Evolutionary conservation across 2,888 invertebrate genomes (phyloP).

Genomic region (Seira ritae): DNA sequence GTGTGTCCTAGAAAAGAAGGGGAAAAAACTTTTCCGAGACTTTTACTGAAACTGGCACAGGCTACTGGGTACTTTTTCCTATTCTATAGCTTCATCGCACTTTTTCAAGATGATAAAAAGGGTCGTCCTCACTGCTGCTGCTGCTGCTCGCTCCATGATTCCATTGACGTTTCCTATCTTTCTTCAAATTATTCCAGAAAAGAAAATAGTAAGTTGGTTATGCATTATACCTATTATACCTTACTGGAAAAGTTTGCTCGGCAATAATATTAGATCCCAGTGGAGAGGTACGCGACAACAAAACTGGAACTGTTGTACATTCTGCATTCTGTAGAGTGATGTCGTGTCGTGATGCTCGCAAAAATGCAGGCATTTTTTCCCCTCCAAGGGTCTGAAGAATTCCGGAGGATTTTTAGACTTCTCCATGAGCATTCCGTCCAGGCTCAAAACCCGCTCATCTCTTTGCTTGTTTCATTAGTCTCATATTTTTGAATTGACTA

Average conservation of each 20-base stretch:
- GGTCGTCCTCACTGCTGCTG: neutral
- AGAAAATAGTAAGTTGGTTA: neutral
- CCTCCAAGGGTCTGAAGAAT: neutral
- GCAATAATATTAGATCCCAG: neutral
- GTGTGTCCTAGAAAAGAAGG: neutral
- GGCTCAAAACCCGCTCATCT: too few species aligned
- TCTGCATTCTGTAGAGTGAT: neutral
- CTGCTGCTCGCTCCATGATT: neutral
- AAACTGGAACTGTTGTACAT: neutral
- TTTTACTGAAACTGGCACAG: too few species aligned
- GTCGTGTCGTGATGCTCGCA: neutral
- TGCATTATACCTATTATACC: neutral
- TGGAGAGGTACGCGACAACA: neutral
- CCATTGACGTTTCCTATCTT: conserved; percentile 1
- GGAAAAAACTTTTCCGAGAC: conserved; percentile 14
- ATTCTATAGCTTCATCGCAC: neutral
- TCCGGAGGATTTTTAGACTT: too few species aligned
- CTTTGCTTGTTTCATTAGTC: too few species aligned
- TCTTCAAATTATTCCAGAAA: neutral
- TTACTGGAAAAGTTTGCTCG: neutral
- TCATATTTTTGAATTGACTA: too few species aligned
- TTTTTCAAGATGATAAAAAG: neutral
- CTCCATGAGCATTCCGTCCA: too few species aligned
- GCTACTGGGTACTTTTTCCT: neutral
- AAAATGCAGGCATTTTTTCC: neutral